Conservation (phyloP, 2,888 invertebrate genomes). For the Ophioninae sp. region DNA sequence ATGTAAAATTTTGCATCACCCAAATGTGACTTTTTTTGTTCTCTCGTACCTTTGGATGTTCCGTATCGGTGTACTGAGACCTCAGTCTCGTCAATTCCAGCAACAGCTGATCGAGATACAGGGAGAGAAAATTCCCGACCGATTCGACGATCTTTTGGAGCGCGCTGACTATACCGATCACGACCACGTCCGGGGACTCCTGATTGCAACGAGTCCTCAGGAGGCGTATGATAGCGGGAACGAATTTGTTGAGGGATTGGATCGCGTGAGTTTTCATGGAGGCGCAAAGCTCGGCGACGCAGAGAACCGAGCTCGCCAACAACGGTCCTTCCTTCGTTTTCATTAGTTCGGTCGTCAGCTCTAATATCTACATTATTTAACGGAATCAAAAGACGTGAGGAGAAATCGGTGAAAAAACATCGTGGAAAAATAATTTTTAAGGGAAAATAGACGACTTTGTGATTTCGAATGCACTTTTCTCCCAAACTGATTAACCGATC, state of each 20-base stretch:
- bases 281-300: conserved; percentile 90
- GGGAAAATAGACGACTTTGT: no score
- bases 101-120: conserved; percentile 89
- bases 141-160: conserved; percentile 92
- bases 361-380: conserved; percentile 82
- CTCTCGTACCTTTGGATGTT: conserved; percentile 74
- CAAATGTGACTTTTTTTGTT: background rate
- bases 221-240: conserved; percentile 88
- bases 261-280: conserved; percentile 90
- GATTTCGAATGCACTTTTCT: no score
- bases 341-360: conserved; percentile 85
- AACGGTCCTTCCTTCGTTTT: conserved; percentile 84
- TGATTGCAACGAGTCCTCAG: conserved; percentile 84
- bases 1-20: no score
- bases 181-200: conserved; percentile 84
- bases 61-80: conserved; percentile 73
- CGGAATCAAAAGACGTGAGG: background rate
- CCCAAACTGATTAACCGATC: no score
- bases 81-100: conserved; percentile 84
- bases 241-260: conserved; percentile 88
- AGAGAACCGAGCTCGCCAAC: conserved; percentile 88
- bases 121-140: conserved; percentile 91
- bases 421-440: no score
- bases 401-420: background rate
- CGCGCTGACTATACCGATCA: conserved; percentile 90